A percentile compares a stretch with the other conserved stretches of the same genome.
Evolutionary conservation across 2,888 invertebrate species (phyloP).

Genomic region (Eupeodes latifasciatus): DNA sequence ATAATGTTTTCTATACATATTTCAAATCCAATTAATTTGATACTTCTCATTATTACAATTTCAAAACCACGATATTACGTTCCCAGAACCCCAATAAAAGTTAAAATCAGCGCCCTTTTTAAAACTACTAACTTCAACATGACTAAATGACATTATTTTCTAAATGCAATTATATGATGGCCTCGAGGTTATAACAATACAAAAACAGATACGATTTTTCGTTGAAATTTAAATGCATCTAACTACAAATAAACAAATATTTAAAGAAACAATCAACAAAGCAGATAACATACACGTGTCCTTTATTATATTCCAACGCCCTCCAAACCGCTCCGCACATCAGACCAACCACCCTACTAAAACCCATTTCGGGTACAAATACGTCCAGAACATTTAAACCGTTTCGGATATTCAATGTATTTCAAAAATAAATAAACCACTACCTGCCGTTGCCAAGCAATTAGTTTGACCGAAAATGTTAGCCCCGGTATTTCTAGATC

Average conservation of each 20-base stretch:
- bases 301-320: too few species aligned
- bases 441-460: constrained; percentile 3
- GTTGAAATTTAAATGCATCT: constrained; percentile 4
- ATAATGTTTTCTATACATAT: too few species aligned
- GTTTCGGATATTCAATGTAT: constrained; percentile 1
- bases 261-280: not conserved
- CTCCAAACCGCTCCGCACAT: too few species aligned
- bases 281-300: not conserved
- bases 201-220: constrained; percentile 6
- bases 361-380: not conserved
- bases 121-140: not conserved
- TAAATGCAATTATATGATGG: constrained; percentile 24
- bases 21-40: constrained; percentile 8
- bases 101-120: not conserved
- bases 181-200: not conserved
- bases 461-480: constrained; percentile 4
- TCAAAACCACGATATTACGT: not conserved
- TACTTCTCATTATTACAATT: too few species aligned
- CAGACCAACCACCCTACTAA: too few species aligned
- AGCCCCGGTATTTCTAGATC: not conserved
- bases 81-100: not conserved
- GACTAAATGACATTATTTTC: constrained; percentile 1
- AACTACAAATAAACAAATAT: not conserved
- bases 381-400: not conserved
- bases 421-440: constrained; percentile 8